A percentile compares a stretch with the other conserved stretches of the same genome.
Evolutionary conservation across 2,888 invertebrate species (phyloP).

Genomic region (Andrena marginata): DNA sequence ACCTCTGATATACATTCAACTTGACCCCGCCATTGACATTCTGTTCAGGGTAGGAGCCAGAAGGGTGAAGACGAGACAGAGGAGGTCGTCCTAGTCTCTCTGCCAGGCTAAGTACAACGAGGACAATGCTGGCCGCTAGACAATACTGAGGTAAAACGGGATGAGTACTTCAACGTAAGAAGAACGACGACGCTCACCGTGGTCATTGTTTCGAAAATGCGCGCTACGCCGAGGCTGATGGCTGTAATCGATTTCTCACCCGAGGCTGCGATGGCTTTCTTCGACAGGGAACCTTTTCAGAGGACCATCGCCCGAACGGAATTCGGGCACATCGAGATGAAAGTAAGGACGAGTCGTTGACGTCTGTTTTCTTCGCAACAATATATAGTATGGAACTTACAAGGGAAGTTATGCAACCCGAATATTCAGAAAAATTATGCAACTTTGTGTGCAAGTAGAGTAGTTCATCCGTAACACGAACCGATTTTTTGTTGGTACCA

Average conservation of each 20-base stretch:
- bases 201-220: slow-evolving; percentile 49
- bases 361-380: no score
- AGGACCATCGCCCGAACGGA: neutral
- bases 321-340: neutral
- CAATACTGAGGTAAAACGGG: slow-evolving; percentile 59
- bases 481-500: no score
- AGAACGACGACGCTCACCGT: slow-evolving; percentile 30
- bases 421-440: no score
- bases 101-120: slow-evolving; percentile 28
- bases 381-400: no score
- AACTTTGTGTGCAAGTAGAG: no score
- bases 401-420: no score
- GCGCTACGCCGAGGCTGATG: slow-evolving; percentile 39
- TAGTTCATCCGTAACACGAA: no score
- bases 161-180: slow-evolving; percentile 48
- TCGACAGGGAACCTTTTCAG: slow-evolving; percentile 2
- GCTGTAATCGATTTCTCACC: slow-evolving; percentile 59
- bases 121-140: slow-evolving; percentile 50
- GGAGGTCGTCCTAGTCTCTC: slow-evolving; percentile 18
- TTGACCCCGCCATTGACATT: neutral
- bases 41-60: neutral
- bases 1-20: neutral
- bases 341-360: neutral
- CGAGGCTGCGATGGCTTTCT: slow-evolving; percentile 16
- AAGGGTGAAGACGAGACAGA: slow-evolving; percentile 3